Evolutionary conservation across 92 coral and sea anemone species (phyloP).

Genomic region (Porites divaricata): DNA sequence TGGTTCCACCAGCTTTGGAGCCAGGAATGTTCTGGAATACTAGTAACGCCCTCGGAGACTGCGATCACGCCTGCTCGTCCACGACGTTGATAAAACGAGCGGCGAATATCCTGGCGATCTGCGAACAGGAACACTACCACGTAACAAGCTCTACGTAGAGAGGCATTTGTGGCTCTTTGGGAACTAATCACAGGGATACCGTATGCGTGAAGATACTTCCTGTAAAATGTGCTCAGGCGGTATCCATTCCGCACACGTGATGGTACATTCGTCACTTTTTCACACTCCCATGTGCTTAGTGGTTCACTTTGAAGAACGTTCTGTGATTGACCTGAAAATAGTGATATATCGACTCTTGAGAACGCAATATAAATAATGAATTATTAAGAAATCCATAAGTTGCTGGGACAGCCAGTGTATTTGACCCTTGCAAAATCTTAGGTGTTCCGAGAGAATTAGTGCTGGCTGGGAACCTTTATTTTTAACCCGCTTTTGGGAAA

Average conservation of each 20-base stretch:
- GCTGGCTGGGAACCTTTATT: too few relatives aligned
- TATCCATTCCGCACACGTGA: constrained; percentile 62
- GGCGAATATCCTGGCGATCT: constrained; percentile 91
- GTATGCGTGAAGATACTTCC: constrained; percentile 92
- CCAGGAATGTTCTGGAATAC: constrained; percentile 97
- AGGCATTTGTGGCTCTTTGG: constrained; percentile 65
- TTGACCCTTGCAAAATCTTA: too few relatives aligned
- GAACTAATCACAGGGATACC: constrained; percentile 97
- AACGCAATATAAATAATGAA: too few relatives aligned
- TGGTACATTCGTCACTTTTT: constrained; percentile 71
- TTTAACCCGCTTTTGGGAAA: too few relatives aligned
- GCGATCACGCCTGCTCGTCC: constrained; percentile 98
- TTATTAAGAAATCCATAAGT: too few relatives aligned
- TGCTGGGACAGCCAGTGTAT: too few relatives aligned
- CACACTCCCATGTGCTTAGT: constrained; percentile 83
- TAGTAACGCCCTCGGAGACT: constrained; percentile 75
- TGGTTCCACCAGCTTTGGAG: constrained; percentile 89
- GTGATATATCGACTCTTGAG: too few relatives aligned
- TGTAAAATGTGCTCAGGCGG: constrained; percentile 76
- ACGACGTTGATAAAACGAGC: constrained; percentile 78
- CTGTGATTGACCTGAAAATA: constrained; percentile 5
- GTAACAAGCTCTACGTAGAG: constrained; percentile 94
- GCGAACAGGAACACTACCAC: constrained; percentile 91
- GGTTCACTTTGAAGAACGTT: constrained; percentile 36
- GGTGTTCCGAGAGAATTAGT: too few relatives aligned